Conservation (phyloP, 1,140 invertebrate species). For the Bombyx mandarina region DNA sequence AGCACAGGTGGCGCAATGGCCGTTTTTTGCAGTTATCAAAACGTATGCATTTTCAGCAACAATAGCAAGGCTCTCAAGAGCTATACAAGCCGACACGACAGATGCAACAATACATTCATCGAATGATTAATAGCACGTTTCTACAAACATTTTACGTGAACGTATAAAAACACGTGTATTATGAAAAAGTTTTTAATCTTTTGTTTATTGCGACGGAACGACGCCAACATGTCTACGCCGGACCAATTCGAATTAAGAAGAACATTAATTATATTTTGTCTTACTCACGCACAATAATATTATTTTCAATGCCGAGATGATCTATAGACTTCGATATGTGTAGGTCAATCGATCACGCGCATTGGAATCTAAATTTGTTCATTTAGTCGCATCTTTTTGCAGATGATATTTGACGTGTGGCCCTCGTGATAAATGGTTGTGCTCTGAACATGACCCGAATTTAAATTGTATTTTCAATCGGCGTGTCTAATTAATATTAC, state of each 20-base stretch:
- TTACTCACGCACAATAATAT: conserved; percentile 61
- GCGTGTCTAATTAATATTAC: conserved; percentile 20
- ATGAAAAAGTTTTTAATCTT: conserved; percentile 60
- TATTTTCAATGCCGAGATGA: conserved; percentile 66
- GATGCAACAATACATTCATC: conserved; percentile 55
- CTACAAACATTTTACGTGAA: conserved; percentile 55
- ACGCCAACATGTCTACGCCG: conserved; percentile 67
- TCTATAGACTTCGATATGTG: conserved; percentile 68
- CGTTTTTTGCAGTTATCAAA: conserved; percentile 46
- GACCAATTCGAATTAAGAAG: conserved; percentile 64
- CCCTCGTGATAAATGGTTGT: conserved; percentile 28
- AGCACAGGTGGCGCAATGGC: conserved; percentile 51
- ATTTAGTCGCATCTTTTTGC: conserved; percentile 65
- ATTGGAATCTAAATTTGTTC: conserved; percentile 65
- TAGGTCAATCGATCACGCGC: conserved; percentile 64
- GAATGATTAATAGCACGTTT: conserved; percentile 60
- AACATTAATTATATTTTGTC: conserved; percentile 71
- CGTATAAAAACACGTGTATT: conserved; percentile 48
- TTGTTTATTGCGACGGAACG: conserved; percentile 66
- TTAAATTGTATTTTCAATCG: conserved; percentile 28
- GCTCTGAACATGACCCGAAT: conserved; percentile 13
- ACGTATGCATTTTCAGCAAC: conserved; percentile 33
- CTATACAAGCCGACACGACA: conserved; percentile 47
- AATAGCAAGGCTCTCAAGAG: conserved; percentile 34
- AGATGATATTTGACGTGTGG: conserved; percentile 39